phyloP scores from a whole-genome alignment of 1,140 invertebrate genomes.

The Cherax destructor region DNA sequence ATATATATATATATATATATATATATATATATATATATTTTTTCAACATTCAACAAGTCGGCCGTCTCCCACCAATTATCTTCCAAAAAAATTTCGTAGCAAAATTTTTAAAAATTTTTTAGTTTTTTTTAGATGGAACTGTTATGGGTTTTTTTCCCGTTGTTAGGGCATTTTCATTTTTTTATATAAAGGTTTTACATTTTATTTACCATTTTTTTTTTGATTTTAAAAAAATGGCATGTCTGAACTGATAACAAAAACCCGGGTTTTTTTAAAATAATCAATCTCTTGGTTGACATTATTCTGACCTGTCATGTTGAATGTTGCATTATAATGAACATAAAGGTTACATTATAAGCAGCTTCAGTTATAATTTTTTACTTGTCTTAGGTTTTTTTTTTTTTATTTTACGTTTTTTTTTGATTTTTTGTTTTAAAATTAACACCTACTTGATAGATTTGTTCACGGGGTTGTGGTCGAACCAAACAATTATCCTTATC shows the following conservation, averaged over 20 bases:
- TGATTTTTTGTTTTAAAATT: conserved; percentile 64
- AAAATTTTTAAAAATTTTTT: conserved; percentile 53
- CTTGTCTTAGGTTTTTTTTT: conserved; percentile 58
- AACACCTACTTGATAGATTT: conserved; percentile 69
- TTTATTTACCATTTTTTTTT: conserved; percentile 45
- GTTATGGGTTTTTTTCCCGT: conserved; percentile 64
- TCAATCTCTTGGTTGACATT: conserved; percentile 50
- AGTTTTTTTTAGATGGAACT: conserved; percentile 52
- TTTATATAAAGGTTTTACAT: conserved; percentile 57
- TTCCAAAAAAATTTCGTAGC: conserved; percentile 34
- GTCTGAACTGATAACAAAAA: conserved; percentile 62
- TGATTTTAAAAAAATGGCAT: conserved; percentile 48
- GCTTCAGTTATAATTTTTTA: conserved; percentile 31
- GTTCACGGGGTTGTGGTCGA: conserved; percentile 70
- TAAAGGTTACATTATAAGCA: conserved; percentile 64
- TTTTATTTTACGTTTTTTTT: conserved; percentile 68
- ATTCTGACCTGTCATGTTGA: conserved; percentile 56
- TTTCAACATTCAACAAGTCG: too few relatives aligned
- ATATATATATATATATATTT: conserved; percentile 36
- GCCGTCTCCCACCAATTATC: conserved; percentile 40
- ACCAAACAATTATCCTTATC: conserved; percentile 54
- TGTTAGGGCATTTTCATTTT: conserved; percentile 64
- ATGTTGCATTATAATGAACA: conserved; percentile 63
- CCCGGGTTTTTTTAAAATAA: background rate
- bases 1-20: conserved; percentile 32